Evolutionary conservation across 37 sponge, comb jelly and placozoan species (phyloP).

Genomic region (Lycopodina hypogea): DNA sequence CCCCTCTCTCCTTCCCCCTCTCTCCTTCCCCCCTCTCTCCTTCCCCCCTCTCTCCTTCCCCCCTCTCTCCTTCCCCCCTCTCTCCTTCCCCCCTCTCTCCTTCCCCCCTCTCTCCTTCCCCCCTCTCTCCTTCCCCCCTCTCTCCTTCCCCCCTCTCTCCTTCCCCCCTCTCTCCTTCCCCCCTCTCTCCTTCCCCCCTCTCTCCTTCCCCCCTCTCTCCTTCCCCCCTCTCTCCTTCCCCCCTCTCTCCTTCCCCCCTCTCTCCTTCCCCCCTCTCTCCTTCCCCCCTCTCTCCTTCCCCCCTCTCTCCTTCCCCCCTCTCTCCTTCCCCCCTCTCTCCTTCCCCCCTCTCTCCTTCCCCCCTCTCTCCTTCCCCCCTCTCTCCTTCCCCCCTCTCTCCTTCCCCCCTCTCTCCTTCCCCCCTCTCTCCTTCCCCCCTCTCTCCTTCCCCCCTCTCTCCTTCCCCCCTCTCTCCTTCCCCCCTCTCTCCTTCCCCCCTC

Average conservation of each 20-base stretch:
- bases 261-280: not conserved
- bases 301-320: no score
- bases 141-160: not conserved
- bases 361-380: no score
- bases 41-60: not conserved
- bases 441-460: no score
- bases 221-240: conserved; percentile 7
- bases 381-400: no score
- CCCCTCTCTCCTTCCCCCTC: not conserved
- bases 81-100: not conserved
- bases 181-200: not conserved
- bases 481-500: no score
- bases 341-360: no score
- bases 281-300: not conserved
- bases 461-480: no score
- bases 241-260: not conserved
- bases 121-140: not conserved
- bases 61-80: not conserved
- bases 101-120: not conserved
- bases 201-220: not conserved
- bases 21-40: not conserved
- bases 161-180: not conserved
- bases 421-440: no score
- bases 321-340: no score
- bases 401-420: no score